Base-by-base conservation (phyloP, 2,888 invertebrate species). In the Pseudococcus jackbeardsleyi region DNA sequence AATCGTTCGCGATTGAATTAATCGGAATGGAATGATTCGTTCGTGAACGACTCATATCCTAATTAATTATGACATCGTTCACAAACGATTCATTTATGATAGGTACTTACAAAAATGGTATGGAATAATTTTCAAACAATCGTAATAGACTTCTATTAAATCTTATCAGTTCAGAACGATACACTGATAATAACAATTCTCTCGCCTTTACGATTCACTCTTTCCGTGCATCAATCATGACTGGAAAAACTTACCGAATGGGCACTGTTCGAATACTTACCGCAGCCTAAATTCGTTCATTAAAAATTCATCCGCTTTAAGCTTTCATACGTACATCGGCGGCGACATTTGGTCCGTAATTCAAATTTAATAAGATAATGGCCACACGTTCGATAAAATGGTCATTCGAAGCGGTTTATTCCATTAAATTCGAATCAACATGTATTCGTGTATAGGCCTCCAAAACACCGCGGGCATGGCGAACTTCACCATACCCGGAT, bases 261-360 rank as follows among this genome's bases (percentile, higher is more conserved):
- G 22, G 19, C 11, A 22, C 22, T 12, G 11, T 22, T 8, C 64
- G 22, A 19, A 64, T 64, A 64, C 64, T 64, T 64, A 26, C 5
- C 17, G 72, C 17, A 33, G 17, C 72, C 15, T 33, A 33, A 72
- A 39, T 39, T 39, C 72, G 17, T 17, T 72, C 17, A 72, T 72
- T 72, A 72, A 72, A 72, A 72, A 72, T 72, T 72, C 33, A 72
- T 72, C 17, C 72, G 17, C 8, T 1, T 8, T 42, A 72, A 33
- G 72, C 72, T 33, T 39, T 72, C 9, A 6, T 42, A 42, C 64
- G 19, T 22, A 7, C 64, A 64, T 72, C 6, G 4, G 33, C 6
- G 72, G 72, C 72, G 72, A 72, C 72, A 72, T 33, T 72, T 33
- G 72, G 33, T 15, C 17, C n/a, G 72, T 72, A 72, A 72, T 72